Percentiles rank a stretch among this genome's conserved stretches.
Evolutionary conservation across 37 sponge, comb jelly and placozoan species (phyloP).

Genomic region (Aplysina aerophoba): DNA sequence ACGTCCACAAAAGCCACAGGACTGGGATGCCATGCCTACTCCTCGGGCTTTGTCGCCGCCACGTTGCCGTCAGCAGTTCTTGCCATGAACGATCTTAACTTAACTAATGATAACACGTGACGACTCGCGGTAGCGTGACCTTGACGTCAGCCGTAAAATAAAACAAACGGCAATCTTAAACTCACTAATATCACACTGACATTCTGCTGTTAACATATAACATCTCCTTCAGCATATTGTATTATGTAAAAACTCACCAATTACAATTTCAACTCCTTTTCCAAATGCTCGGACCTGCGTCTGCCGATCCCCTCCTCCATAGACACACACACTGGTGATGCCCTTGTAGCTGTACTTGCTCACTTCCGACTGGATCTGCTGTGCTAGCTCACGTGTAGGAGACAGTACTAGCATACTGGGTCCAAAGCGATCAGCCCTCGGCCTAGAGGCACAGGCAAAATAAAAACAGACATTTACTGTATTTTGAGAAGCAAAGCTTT

Average conservation of each 20-base stretch:
- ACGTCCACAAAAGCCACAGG: too few relatives aligned
- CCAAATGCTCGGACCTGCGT: conserved; percentile 68
- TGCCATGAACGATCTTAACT: too few relatives aligned
- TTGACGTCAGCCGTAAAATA: too few relatives aligned
- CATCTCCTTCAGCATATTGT: too few relatives aligned
- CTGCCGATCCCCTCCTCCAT: conserved; percentile 92
- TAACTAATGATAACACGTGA: too few relatives aligned
- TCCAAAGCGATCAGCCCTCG: conserved; percentile 74
- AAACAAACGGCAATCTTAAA: too few relatives aligned
- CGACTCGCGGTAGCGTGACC: too few relatives aligned
- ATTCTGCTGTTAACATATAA: too few relatives aligned
- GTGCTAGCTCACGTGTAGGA: conserved; percentile 94
- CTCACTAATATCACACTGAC: too few relatives aligned
- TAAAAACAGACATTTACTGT: conserved; percentile 16
- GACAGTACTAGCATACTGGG: conserved; percentile 89
- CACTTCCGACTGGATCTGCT: conserved; percentile 91
- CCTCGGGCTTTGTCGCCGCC: too few relatives aligned
- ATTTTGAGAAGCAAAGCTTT: background rate
- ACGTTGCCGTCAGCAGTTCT: too few relatives aligned
- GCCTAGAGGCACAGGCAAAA: conserved; percentile 35
- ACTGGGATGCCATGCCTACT: too few relatives aligned
- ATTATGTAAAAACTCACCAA: conserved; percentile 69
- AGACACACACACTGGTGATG: conserved; percentile 82
- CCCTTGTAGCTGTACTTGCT: conserved; percentile 89
- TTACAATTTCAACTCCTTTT: conserved; percentile 84